Evolutionary conservation across 2,888 invertebrate species (phyloP).

Genomic region (Molorchus minor): DNA sequence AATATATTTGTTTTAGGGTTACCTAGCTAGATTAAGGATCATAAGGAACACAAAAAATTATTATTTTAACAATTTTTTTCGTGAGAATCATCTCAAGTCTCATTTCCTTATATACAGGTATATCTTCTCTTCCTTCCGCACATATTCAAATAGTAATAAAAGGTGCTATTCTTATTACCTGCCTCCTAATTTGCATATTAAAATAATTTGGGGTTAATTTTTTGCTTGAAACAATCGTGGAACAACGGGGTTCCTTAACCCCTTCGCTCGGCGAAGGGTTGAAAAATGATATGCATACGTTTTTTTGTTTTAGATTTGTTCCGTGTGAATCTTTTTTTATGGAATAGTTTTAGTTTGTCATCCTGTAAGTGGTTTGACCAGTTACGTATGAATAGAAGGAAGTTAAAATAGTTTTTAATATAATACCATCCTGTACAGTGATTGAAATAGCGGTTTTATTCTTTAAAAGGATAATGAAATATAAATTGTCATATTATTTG

Average conservation of each 20-base stretch:
- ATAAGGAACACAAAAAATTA: slow-evolving; percentile 23
- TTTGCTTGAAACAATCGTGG: slow-evolving; percentile 57
- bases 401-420: slow-evolving; percentile 37
- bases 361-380: slow-evolving; percentile 39
- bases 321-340: slow-evolving; percentile 49
- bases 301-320: slow-evolving; percentile 50
- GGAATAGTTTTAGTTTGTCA: slow-evolving; percentile 38
- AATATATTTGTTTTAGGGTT: slow-evolving; percentile 30
- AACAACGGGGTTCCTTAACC: slow-evolving; percentile 37
- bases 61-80: slow-evolving; percentile 34
- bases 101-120: slow-evolving; percentile 43
- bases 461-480: no score
- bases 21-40: slow-evolving; percentile 29
- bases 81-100: slow-evolving; percentile 40
- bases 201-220: slow-evolving; percentile 56
- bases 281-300: slow-evolving; percentile 56
- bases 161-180: slow-evolving; percentile 44
- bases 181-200: slow-evolving; percentile 53
- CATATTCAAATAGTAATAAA: slow-evolving; percentile 22
- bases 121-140: slow-evolving; percentile 38
- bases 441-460: no score
- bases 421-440: no score
- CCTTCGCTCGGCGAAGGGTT: slow-evolving; percentile 41
- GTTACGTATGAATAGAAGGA: slow-evolving; percentile 33
- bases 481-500: no score